Evolutionary conservation across 2,797 vertebrate species (phyloP).

Genomic region (Limosa lapponica): DNA sequence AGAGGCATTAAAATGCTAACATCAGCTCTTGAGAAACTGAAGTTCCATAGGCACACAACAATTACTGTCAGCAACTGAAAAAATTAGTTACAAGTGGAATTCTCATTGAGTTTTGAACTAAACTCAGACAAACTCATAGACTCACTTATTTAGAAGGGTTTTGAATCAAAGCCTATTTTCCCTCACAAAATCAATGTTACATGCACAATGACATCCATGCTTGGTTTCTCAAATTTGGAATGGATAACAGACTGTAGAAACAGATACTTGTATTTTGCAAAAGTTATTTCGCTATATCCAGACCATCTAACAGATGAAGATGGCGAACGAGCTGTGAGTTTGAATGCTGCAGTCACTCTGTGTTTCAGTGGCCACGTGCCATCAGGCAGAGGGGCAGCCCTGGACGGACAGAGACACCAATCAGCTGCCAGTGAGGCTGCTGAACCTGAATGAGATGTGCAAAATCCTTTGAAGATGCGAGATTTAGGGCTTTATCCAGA

Average conservation of each 20-base stretch:
- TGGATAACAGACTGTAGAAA: background rate
- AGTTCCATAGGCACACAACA: background rate
- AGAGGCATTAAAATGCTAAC: background rate
- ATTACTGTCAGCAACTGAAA: fast-evolving
- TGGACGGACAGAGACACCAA: background rate
- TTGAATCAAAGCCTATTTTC: background rate
- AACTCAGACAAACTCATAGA: background rate
- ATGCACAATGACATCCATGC: background rate
- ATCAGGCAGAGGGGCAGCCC: background rate
- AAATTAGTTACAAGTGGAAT: background rate
- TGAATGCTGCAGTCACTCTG: background rate
- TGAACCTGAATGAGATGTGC: background rate
- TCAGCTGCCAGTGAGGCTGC: fast-evolving
- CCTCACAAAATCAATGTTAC: background rate
- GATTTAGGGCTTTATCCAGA: background rate
- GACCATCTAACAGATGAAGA: background rate
- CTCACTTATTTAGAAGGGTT: background rate
- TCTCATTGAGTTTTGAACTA: background rate
- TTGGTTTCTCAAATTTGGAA: background rate
- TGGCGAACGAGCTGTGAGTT: background rate
- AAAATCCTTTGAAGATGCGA: background rate
- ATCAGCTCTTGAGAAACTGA: background rate
- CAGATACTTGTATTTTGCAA: background rate
- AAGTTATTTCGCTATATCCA: background rate
- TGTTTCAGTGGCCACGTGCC: fast-evolving